Conservation (phyloP, 2,888 invertebrate genomes). For the Polylopha cassiicola region DNA sequence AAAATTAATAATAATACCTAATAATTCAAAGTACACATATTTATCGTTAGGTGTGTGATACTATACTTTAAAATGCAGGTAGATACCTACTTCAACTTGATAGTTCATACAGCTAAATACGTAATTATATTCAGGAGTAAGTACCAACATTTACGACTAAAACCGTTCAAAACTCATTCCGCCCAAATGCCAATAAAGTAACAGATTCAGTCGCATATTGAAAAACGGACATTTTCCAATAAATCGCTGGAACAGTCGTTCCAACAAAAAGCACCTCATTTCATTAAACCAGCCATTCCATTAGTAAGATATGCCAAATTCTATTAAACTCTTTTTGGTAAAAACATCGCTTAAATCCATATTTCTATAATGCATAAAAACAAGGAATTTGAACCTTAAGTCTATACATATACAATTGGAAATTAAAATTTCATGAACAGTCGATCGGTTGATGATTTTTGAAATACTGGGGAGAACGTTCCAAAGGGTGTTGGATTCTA, state of each 20-base stretch:
- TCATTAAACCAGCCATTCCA: constrained; percentile 68
- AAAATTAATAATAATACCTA: too few species aligned
- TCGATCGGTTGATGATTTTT: constrained; percentile 43
- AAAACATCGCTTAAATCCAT: constrained; percentile 36
- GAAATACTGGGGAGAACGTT: constrained; percentile 48
- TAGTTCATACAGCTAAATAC: too few species aligned
- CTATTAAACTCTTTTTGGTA: constrained; percentile 62
- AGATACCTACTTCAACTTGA: too few species aligned
- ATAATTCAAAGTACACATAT: too few species aligned
- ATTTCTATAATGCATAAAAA: constrained; percentile 20
- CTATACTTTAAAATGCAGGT: too few species aligned
- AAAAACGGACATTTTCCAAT: constrained; percentile 58
- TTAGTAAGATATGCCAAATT: constrained; percentile 72
- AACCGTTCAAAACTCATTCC: constrained; percentile 19
- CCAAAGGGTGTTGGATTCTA: constrained; percentile 62
- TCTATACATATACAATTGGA: background rate
- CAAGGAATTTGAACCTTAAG: constrained; percentile 4
- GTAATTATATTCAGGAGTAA: too few species aligned
- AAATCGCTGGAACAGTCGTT: constrained; percentile 58
- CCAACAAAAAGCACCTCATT: constrained; percentile 65
- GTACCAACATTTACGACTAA: too few species aligned
- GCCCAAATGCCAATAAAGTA: constrained; percentile 27
- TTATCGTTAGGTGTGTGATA: too few species aligned
- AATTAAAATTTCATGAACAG: constrained; percentile 1
- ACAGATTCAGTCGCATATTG: constrained; percentile 53